Conservation (phyloP, 2,797 vertebrate species). For the Aulostomus chinensis region DNA sequence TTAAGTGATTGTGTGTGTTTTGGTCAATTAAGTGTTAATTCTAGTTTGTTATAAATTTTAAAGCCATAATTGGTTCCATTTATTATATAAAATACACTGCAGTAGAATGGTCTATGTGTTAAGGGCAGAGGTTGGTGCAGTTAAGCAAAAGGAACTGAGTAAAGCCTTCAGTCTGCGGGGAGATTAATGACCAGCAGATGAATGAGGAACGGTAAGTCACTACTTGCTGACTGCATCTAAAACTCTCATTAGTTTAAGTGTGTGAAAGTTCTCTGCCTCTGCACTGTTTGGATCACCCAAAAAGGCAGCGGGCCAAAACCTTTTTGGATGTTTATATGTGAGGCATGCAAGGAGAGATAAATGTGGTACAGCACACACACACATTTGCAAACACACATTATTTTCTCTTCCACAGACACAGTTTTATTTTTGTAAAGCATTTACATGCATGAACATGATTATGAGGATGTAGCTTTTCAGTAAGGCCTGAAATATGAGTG, state of each 20-base stretch:
- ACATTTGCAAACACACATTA: slow-evolving; percentile 13
- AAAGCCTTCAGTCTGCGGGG: slow-evolving; percentile 49
- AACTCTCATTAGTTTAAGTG: slow-evolving; percentile 75
- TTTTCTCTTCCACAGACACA: slow-evolving; percentile 10
- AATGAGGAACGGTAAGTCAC: slow-evolving; percentile 58
- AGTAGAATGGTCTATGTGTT: neutral
- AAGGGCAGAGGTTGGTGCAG: slow-evolving; percentile 33
- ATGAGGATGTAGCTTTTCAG: slow-evolving; percentile 52
- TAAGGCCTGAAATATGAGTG: slow-evolving; percentile 72
- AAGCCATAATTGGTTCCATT: too few species aligned
- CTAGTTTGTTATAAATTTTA: too few species aligned
- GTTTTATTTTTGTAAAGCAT: too few species aligned
- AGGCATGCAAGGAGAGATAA: slow-evolving; percentile 22
- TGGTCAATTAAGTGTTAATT: too few species aligned
- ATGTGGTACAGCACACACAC: slow-evolving; percentile 2
- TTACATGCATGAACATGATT: slow-evolving; percentile 21
- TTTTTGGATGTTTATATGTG: slow-evolving; percentile 24
- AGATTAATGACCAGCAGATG: slow-evolving; percentile 55
- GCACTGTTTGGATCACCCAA: slow-evolving; percentile 31
- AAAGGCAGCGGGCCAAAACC: slow-evolving; percentile 43
- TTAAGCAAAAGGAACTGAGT: slow-evolving; percentile 43
- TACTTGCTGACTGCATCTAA: slow-evolving; percentile 52
- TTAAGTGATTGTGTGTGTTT: too few species aligned
- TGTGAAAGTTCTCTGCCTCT: slow-evolving; percentile 42
- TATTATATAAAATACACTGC: too few species aligned